A percentile compares a stretch with the other conserved stretches of the same genome.
phyloP scores from a whole-genome alignment of 2,888 invertebrate genomes.

The Meghimatium bilineatum region DNA sequence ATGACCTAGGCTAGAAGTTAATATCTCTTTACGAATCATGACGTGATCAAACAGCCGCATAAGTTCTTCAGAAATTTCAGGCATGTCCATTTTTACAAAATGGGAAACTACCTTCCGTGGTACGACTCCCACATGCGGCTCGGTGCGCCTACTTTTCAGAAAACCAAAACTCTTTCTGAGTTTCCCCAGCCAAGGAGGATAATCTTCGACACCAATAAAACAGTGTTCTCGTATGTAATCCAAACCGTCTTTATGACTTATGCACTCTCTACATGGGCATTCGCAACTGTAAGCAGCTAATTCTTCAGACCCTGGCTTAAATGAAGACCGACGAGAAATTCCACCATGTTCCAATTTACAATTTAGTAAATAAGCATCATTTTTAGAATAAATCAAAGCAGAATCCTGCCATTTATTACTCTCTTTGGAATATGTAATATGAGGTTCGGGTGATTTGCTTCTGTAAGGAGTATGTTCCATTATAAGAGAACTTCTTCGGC shows the following conservation, averaged over 20 bases:
- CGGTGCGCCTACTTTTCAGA: not conserved
- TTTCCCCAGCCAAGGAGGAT: slow-evolving; percentile 2
- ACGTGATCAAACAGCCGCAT: slow-evolving; percentile 17
- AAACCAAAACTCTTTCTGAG: slow-evolving; percentile 10
- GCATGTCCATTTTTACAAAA: not conserved
- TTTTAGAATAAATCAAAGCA: not conserved
- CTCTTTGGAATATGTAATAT: not conserved
- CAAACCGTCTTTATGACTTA: not conserved
- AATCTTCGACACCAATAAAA: not conserved
- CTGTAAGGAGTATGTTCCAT: not conserved
- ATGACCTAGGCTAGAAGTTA: slow-evolving; percentile 25
- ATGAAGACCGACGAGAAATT: too few relatives aligned
- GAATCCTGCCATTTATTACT: not conserved
- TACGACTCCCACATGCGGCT: not conserved
- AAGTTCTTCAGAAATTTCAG: not conserved
- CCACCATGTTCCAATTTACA: too few relatives aligned
- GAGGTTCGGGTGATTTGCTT: not conserved
- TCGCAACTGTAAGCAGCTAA: not conserved
- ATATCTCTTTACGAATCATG: slow-evolving; percentile 35
- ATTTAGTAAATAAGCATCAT: not conserved
- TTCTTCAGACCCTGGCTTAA: not conserved
- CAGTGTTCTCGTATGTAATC: not conserved
- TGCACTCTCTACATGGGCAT: not conserved
- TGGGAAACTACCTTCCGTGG: not conserved
- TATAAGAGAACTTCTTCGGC: not conserved